phyloP scores from a whole-genome alignment of 2,797 vertebrate species.

The Diceros bicornis region DNA sequence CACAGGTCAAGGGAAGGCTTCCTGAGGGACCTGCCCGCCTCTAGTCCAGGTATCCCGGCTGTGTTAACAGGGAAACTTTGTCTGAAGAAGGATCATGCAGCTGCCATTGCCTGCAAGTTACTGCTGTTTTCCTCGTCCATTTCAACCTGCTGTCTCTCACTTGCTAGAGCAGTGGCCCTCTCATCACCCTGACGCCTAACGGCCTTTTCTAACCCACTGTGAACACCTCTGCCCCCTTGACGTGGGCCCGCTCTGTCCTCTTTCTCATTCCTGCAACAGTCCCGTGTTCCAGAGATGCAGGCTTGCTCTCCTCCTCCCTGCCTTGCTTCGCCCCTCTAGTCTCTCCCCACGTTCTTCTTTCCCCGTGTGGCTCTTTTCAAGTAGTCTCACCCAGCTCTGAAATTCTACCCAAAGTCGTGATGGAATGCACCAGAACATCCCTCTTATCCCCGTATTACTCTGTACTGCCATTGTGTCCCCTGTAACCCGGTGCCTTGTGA shows the following conservation, averaged over 20 bases:
- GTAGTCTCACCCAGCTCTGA: neutral
- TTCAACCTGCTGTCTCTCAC: too few relatives aligned
- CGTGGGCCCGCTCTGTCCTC: fast-evolving
- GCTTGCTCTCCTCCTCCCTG: fast-evolving
- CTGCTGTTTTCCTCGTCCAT: fast-evolving
- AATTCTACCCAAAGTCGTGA: fast-evolving
- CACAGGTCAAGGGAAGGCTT: fast-evolving
- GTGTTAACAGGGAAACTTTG: too few relatives aligned
- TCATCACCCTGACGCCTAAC: fast-evolving
- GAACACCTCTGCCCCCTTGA: fast-evolving
- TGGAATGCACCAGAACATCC: fast-evolving
- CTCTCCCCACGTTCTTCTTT: neutral
- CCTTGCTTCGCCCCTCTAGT: neutral
- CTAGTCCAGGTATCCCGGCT: fast-evolving
- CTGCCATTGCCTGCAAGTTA: fast-evolving
- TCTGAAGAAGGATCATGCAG: neutral
- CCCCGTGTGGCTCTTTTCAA: fast-evolving
- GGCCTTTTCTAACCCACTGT: fast-evolving
- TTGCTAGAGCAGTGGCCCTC: neutral
- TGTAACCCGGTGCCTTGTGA: fast-evolving
- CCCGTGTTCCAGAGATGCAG: neutral
- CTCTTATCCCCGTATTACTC: fast-evolving
- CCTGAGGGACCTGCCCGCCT: fast-evolving
- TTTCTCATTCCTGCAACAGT: fast-evolving
- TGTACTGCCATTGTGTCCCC: fast-evolving